Base-by-base conservation (phyloP, 1,140 invertebrate genomes). In the Zaprionus africanus region DNA sequence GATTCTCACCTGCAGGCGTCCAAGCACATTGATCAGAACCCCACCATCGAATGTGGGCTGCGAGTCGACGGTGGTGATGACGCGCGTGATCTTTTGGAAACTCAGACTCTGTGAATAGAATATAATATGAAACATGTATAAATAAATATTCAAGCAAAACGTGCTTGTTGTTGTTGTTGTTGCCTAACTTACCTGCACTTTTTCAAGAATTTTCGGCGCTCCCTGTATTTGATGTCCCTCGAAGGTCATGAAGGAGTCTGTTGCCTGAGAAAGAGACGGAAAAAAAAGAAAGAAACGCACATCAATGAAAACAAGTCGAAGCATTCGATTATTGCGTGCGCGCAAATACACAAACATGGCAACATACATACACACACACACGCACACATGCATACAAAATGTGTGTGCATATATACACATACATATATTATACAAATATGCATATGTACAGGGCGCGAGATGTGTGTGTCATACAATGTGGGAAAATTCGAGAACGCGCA, bases 31-130 rank as follows among this genome's bases (percentile, higher is more conserved):
- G 78, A 99, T 98, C 92, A 99, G 93, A 73, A 99, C 96, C 67
- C 98, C 98, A 51, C 98, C 98, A 94, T 99, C 98, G 91, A 98
- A 98, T 95, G 97, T 99, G 46, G 98, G 98, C 93, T 99, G 98
- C 69, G 97, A 98, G 93, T 99, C 98, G 53, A 98, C 96, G n/a
- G 97, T 96, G 64, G 98, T 98, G 92, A 99, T 96, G 91, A 96
- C 94, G 93, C 98, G 96, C 92, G 95, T 96, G 82, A 99, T 99
- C 94, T 98, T 98, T 95, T 98, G 97, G 95, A 99, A 99, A 71
- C 95, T 95, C 93, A 99, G 94, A 91, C 95, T 95, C 96, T 97
- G 65, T 26, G 57, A 34, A 43, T 71, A 3, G 6, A 34, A 43
- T 64, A 3, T 4, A 22, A n/a, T 22, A 2, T 6, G n/a, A 19